A percentile compares a stretch with the other conserved stretches of the same genome.
These are phyloP conservation scores for Trichonephila clavata DNA, from an alignment of 1,140 invertebrate genomes.

Conservation along the genomic window DNA sequence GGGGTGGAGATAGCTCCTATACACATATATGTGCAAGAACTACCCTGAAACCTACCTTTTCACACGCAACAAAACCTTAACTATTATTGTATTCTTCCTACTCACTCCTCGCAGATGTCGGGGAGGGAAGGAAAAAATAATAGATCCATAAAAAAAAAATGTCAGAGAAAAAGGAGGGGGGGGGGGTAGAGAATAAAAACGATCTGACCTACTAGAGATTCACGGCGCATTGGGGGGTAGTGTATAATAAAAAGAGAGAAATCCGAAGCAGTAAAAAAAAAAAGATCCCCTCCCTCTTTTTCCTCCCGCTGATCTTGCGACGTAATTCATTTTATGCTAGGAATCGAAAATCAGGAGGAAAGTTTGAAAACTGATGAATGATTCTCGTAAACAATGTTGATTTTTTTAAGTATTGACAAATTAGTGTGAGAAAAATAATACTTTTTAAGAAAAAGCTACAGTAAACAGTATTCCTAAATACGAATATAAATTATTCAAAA, in stretches of 20 bases:
- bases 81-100: conserved; percentile 1
- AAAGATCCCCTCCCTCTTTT: background rate
- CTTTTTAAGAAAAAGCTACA: background rate
- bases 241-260: background rate
- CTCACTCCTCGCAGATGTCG: conserved; percentile 1
- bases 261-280: background rate
- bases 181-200: background rate
- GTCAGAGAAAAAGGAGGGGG: background rate
- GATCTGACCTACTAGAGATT: conserved; percentile 42
- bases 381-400: too few species aligned
- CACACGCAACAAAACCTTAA: conserved; percentile 36
- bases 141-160: background rate
- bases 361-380: background rate
- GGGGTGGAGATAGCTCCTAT: background rate
- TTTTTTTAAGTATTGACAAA: background rate
- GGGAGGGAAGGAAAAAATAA: background rate
- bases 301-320: too few species aligned
- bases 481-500: background rate
- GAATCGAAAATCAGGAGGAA: too few species aligned
- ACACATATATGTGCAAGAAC: background rate
- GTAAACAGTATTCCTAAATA: background rate
- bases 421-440: background rate
- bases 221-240: background rate
- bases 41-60: background rate
- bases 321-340: too few species aligned